Base-by-base conservation (phyloP, 2,113 vertebrate genomes). In the Kryptolebias marmoratus region DNA sequence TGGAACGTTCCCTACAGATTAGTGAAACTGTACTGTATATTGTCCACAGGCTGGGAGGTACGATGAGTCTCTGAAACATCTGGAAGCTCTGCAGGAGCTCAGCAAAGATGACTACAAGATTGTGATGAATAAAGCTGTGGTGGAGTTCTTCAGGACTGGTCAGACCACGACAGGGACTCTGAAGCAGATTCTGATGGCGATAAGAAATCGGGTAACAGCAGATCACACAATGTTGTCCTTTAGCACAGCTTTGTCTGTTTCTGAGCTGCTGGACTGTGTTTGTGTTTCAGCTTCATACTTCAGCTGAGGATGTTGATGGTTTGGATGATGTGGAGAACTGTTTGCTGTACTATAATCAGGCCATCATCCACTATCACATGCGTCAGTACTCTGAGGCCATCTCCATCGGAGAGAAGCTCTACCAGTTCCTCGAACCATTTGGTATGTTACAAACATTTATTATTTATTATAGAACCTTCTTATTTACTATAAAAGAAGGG, bases 51-150 rank as follows among this genome's bases (percentile, higher is more conserved):
- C 94, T 83, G 96, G 95, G 77, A 96, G 95, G 84, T 98, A 98
- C 56, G 96, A 99, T 2, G 89, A 94, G 71, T 96, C 95, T 65
- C 93, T 98, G 8, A 93, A 95, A 80, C 95, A 97, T 45, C 95
- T 99, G 1, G 94, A 93, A 63, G 91, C 91, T 64, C 94, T 99
- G 59, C 96, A 96, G 89, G 96, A 98, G 64, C 93, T 98, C 65
- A 98, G 97, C 91, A 99, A 96, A 89, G 97, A 98, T 32, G 97
- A 99, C 90, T 97, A 98, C 92, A 99, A 99, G 94, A 96, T 99
- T 64, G 90, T 94, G 73, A 87, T 99, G 94, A 99, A 99, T 81
- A 96, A 94, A 85, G 96, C 97, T 39, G 93, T 98, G 47, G 92
- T 95, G 1, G 96, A 99, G 75, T 99, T 99, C 91, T 98, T 96